Base-by-base conservation (phyloP, 2,888 invertebrate species). In the Dastarcus helophoroides region DNA sequence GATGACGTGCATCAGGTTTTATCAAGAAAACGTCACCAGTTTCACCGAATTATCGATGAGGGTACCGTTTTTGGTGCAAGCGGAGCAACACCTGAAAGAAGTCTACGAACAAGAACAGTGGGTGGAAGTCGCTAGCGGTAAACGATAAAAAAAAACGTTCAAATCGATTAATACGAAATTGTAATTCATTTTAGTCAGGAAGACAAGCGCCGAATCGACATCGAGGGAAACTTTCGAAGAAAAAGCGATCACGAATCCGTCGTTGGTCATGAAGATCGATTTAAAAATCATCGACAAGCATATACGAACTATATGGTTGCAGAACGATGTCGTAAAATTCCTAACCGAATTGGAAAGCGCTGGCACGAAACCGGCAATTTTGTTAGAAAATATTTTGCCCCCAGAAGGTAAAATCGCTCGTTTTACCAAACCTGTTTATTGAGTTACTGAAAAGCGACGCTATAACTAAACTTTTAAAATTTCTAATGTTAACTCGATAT, bases 251-350 rank as follows among this genome's bases (percentile, higher is more conserved):
- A 63, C 68, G 33, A 58, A 67, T 11, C 66, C 69, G 39, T 66
- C 71, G 1, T 64, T 82, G 23, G 71, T 76, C 4, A 76, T 83
- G 67, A 74, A 78, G 56, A 65, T 84, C 51, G 77, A 78, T 55
- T 70, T 73, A 13, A 65, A 68, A 38, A 75, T 78, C n/a, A 72
- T 85, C 40, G 78, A 78, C 54, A 78, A 75, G 41, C 76, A 88
- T 41, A 77, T 89, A 42, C 78, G 76, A 32, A 82, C 82, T 0
- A 79, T 90, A 40, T 69, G 73, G 3, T 65, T 79, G n/a, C 90
- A 91, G 56, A 73, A 79, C 44, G 86, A 90, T 46, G 68, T 88
- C 1, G 75, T 78, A 0, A 79, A 81, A 44, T 84, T 76, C 54
- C 56, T 86, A 11, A 67, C 74, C 0, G 65, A 65, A 3, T 75